Base-by-base conservation (phyloP, 1,140 invertebrate species). In the Wasmannia auropunctata region DNA sequence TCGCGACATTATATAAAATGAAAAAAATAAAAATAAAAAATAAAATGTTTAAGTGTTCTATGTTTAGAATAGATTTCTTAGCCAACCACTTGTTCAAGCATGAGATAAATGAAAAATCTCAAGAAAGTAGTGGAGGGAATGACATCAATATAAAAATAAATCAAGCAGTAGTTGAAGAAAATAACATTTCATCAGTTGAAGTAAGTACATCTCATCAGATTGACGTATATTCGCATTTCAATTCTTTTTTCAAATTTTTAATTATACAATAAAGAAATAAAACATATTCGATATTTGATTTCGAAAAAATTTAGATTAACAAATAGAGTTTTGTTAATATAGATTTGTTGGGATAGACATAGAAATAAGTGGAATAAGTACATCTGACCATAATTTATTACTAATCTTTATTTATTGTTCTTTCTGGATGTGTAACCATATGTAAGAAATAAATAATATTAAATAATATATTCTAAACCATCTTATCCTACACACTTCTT, bases 401-500 rank as follows among this genome's bases (percentile, higher is more conserved):
- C 19, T 63, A 63, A 43, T 80, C 11, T 69, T 49, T 80, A 80
- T 54, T 54, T 77, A 46, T 49, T 67, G 3, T 67, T 51, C 40
- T 80, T 19, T 69, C 34, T 51, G 22, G 22, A 54, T 31, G 19
- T 80, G 25, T 28, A 80, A 70, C 46, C 31, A 80, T 19, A 54
- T 54, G 5, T 40, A 19, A 22, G 11, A 86, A 88, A 88, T 87
- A 87, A 88, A 88, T 87, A 88, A 67, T 80, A 51, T 81, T 87
- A 77, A 88, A 87, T 83, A 72, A 72, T 76, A 37, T 84, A 72
- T 22, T 58, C 19, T 51, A 67, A 67, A 67, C 2, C 22, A 67
- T 43, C 14, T 22, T 67, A 67, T 0, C 2, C 6, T 19, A 46
- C 11, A 76, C 34, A 54, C 25, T 83, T 75, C 37, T 51, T 75